A percentile compares a stretch with the other conserved stretches of the same genome.
phyloP scores from a whole-genome alignment of 2,113 vertebrate species.

The Furnarius figulus region DNA sequence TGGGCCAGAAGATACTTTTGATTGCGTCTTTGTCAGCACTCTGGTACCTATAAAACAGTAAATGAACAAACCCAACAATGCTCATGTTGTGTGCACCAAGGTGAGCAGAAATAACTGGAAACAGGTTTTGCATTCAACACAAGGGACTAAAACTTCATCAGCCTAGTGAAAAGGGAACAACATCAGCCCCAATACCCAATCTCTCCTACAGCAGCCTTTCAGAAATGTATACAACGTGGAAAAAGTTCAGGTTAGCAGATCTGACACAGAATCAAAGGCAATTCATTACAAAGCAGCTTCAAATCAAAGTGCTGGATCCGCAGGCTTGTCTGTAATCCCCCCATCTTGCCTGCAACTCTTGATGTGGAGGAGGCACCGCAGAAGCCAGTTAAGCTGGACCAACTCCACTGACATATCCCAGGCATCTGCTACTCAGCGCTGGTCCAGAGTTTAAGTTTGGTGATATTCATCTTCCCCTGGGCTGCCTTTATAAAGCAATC shows the following conservation, averaged over 20 bases:
- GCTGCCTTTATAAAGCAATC: slow-evolving; percentile 49
- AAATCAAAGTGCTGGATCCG: slow-evolving; percentile 3
- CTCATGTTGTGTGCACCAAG: neutral
- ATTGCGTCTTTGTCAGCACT: neutral
- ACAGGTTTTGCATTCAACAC: neutral
- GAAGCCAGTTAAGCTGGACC: slow-evolving; percentile 40
- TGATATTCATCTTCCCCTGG: slow-evolving; percentile 58
- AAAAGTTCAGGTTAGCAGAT: neutral
- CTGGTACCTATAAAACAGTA: neutral
- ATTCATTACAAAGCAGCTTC: slow-evolving; percentile 50
- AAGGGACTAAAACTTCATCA: neutral
- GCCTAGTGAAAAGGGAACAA: neutral
- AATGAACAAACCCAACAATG: neutral
- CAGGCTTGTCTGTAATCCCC: slow-evolving; percentile 30
- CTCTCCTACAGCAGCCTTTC: neutral
- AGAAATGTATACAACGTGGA: neutral
- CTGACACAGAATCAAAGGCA: slow-evolving; percentile 47
- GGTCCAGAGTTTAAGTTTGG: slow-evolving; percentile 28
- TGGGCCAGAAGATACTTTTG: neutral
- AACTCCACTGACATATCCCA: neutral
- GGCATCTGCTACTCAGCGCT: slow-evolving; percentile 42
- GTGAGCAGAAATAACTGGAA: neutral
- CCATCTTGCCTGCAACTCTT: slow-evolving; percentile 13
- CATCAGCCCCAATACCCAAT: neutral
- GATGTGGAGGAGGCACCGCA: neutral